Evolutionary conservation across 2,797 vertebrate species (phyloP).

Genomic region (Takifugu ocellatus): DNA sequence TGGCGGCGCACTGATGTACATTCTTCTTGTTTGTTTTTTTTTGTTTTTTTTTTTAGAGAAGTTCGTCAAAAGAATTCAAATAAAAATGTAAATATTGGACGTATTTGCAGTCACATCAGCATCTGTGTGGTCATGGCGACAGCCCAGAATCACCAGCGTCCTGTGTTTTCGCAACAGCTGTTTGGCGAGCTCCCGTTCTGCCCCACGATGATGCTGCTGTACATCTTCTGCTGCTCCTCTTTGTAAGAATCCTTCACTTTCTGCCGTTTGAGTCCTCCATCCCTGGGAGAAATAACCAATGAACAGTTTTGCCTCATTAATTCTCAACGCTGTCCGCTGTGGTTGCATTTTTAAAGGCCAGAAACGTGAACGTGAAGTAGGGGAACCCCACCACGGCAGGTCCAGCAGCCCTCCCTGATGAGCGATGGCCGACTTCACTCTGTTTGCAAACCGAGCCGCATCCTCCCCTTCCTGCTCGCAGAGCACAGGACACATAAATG

Average conservation of each 20-base stretch:
- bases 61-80: not conserved
- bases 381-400: slow-evolving; percentile 81
- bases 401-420: slow-evolving; percentile 88
- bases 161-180: not conserved
- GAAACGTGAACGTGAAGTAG: not conserved
- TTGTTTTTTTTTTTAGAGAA: no score
- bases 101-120: not conserved
- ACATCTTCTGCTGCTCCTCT: slow-evolving; percentile 93
- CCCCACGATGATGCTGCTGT: slow-evolving; percentile 88
- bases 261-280: slow-evolving; percentile 87
- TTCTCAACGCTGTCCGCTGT: no score
- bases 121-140: not conserved
- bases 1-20: slow-evolving; percentile 20
- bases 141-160: not conserved
- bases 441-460: slow-evolving; percentile 89
- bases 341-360: no score
- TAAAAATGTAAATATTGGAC: not conserved
- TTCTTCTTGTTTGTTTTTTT: no score
- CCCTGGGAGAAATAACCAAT: slow-evolving; percentile 71
- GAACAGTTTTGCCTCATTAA: not conserved
- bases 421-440: slow-evolving; percentile 92
- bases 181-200: slow-evolving; percentile 32
- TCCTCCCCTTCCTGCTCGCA: slow-evolving; percentile 83
- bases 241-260: slow-evolving; percentile 89
- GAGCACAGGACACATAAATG: not conserved